Evolutionary conservation across 1,140 invertebrate species (phyloP).

Genomic region (Cyclargus thomasi): DNA sequence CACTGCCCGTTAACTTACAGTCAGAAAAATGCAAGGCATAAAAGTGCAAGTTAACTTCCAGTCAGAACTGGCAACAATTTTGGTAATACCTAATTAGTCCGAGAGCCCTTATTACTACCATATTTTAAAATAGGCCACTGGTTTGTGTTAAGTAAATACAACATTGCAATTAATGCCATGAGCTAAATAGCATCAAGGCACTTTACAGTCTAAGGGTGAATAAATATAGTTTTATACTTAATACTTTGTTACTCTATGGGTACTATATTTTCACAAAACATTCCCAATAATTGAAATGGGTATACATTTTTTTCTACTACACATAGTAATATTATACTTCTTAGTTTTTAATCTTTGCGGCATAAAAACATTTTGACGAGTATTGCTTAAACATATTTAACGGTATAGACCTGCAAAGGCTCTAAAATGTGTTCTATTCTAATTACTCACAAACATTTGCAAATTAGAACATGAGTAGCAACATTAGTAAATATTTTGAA

Average conservation of each 20-base stretch:
- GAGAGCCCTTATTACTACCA: too few species aligned
- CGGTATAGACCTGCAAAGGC: background rate
- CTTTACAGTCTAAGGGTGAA: constrained; percentile 12
- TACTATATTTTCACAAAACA: background rate
- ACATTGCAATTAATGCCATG: constrained; percentile 1
- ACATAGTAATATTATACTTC: background rate
- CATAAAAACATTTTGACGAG: background rate
- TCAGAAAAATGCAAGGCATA: too few species aligned
- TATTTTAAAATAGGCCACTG: background rate
- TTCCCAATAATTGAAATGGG: background rate
- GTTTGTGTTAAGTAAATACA: background rate
- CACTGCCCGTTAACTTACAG: too few species aligned
- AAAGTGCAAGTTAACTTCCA: too few species aligned
- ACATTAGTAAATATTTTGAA: background rate
- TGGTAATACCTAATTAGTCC: too few species aligned
- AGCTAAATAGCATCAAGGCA: constrained; percentile 12
- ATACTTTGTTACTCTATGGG: background rate
- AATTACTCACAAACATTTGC: background rate
- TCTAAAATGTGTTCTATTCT: background rate
- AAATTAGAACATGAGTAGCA: background rate
- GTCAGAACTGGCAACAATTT: too few species aligned
- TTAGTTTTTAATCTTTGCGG: background rate
- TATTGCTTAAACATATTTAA: background rate
- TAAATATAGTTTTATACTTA: constrained; percentile 12
- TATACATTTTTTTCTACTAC: background rate